Conservation (phyloP, 2,797 vertebrate genomes). For the Enteromius mattozi region DNA sequence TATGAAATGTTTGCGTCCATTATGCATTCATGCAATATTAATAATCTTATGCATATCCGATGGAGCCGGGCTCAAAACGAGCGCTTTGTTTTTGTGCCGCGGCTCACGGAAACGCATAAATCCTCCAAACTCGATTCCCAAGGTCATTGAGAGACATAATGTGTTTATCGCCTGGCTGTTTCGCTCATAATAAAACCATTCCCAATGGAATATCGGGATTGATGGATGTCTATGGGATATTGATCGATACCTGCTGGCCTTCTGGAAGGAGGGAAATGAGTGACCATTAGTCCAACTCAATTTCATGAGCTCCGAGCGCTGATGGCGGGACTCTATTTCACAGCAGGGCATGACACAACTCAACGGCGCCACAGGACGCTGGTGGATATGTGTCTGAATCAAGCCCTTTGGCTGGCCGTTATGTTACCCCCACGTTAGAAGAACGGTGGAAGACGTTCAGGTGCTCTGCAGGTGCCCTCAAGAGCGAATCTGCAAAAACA, state of each 20-base stretch:
- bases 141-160: conserved; percentile 66
- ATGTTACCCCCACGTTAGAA: not conserved
- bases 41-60: conserved; percentile 68
- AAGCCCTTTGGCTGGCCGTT: not conserved
- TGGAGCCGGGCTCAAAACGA: not conserved
- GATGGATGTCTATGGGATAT: conserved; percentile 55
- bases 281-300: conserved; percentile 39
- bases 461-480: not conserved
- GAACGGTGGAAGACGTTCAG: not conserved
- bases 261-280: conserved; percentile 34
- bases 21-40: conserved; percentile 67
- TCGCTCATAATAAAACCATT: conserved; percentile 56
- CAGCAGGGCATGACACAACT: conserved; percentile 9
- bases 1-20: conserved; percentile 62
- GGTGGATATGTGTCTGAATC: not conserved
- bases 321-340: not conserved
- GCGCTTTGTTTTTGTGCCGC: not conserved
- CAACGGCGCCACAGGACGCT: not conserved
- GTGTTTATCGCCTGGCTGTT: conserved; percentile 62
- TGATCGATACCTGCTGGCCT: conserved; percentile 58
- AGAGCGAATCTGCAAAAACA: not conserved
- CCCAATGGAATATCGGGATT: conserved; percentile 44
- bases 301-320: not conserved
- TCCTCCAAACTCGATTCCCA: conserved; percentile 60
- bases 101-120: conserved; percentile 60